Evolutionary conservation across 2,113 vertebrate genomes (phyloP).

Genomic region (Melanocharis versteri): DNA sequence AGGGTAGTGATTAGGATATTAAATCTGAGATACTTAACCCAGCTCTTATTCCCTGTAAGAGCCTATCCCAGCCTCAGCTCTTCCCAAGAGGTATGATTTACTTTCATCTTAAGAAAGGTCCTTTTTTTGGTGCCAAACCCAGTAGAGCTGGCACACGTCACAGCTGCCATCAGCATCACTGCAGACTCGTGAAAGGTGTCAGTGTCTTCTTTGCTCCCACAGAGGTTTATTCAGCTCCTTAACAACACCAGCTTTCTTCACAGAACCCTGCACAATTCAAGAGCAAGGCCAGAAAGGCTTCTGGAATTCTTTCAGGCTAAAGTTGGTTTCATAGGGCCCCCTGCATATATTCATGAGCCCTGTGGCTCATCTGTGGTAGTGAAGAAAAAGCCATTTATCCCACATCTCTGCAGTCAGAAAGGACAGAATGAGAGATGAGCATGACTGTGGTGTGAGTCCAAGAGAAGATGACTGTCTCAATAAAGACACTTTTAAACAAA

Average conservation of each 20-base stretch:
- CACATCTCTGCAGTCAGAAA: neutral
- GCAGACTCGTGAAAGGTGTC: neutral
- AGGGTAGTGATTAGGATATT: neutral
- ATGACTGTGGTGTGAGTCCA: neutral
- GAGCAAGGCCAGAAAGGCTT: neutral
- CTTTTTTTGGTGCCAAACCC: neutral
- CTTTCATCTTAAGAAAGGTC: neutral
- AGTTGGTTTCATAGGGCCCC: neutral
- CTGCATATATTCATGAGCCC: neutral
- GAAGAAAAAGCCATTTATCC: neutral
- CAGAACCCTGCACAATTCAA: neutral
- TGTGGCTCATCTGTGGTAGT: neutral
- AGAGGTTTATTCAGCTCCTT: neutral
- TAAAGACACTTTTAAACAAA: neutral
- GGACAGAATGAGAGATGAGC: neutral
- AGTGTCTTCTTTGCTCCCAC: neutral
- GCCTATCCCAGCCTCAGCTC: neutral
- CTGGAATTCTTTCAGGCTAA: neutral
- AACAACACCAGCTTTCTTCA: neutral
- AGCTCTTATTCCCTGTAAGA: neutral
- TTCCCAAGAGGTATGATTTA: neutral
- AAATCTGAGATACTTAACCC: neutral
- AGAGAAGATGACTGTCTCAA: neutral
- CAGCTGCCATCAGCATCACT: neutral
- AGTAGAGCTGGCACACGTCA: neutral